Base-by-base conservation (phyloP, 1,140 invertebrate genomes). In the Cydia strobilella region DNA sequence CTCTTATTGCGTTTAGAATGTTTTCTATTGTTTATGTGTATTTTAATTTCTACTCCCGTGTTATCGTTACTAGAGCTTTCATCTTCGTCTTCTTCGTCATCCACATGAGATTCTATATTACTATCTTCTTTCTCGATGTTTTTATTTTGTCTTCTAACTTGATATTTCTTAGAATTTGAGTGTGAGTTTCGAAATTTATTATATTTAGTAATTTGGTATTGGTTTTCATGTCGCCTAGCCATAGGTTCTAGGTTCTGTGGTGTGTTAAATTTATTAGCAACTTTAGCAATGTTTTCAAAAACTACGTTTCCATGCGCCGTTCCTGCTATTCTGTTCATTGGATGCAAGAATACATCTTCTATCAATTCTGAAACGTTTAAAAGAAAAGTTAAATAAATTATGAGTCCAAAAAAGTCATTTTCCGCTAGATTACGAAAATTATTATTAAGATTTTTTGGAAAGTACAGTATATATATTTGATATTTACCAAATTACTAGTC, bases 211-310 rank as follows among this genome's bases (percentile, higher is more conserved):
- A 54, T 2, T 20, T 20, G 15, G 51, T 54, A 54, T 54, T n/a
- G 51, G 3, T n/a, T 18, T 18, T 59, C 18, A 7, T 23, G 6
- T 59, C 10, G 18, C 9, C 54, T 59, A 10, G 18, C 18, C 6
- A 23, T 12, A 10, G 6, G 18, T 6, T 59, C 20, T 10, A 23
- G 31, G 31, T 31, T 31, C 5, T 31, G 0, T 23, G 54, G 54
- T 59, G 20, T n/a, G 54, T 59, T 59, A 59, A 23, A 23, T 59
- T 59, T 59, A 20, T 59, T 23, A 20, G 54, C 54, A 23, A 59
- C 9, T 59, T 59, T 23, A 7, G 20, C 54, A 23, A 59, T 23
- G 7, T 59, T 59, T 59, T 23, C 54, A 20, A 59, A 59, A 59
- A 59, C 20, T 23, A 23, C 54, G n/a, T 59, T 59, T 3, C 54